Conservation (phyloP, 2,113 vertebrate genomes). For the Sarotherodon lohbergeri region DNA sequence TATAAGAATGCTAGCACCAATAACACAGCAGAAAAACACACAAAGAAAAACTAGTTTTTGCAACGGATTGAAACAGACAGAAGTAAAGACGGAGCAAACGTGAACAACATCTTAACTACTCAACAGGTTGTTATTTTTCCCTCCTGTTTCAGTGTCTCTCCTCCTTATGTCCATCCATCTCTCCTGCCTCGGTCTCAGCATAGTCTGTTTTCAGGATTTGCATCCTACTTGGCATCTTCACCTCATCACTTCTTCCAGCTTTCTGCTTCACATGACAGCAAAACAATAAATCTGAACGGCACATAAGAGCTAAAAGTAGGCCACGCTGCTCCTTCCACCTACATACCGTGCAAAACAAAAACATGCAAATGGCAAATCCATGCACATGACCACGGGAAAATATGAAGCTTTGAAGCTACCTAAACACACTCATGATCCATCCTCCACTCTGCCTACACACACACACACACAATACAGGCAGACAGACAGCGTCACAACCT, state of each 20-base stretch:
- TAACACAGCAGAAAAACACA: background rate
- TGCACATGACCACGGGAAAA: background rate
- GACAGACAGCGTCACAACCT: background rate
- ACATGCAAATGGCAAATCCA: background rate
- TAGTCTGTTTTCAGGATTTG: background rate
- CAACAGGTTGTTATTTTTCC: background rate
- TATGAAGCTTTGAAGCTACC: background rate
- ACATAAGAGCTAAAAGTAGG: conserved; percentile 18
- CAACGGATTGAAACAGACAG: background rate
- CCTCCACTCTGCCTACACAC: background rate
- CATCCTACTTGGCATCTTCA: background rate
- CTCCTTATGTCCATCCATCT: background rate
- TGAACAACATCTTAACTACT: background rate
- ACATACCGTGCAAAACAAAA: background rate
- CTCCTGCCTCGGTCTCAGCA: background rate
- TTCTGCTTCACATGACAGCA: background rate
- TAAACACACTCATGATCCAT: background rate
- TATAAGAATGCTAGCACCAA: accelerated
- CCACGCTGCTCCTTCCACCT: conserved; percentile 1
- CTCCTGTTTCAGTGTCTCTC: background rate
- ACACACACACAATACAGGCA: background rate
- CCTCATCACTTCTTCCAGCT: background rate
- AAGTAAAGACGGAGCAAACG: background rate
- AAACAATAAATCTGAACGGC: conserved; percentile 31
- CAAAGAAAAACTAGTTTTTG: background rate